Evolutionary conservation across 2,113 vertebrate species (phyloP), one percentile per base, ranked within the genome.

Genomic region (Myotis davidii): DNA sequence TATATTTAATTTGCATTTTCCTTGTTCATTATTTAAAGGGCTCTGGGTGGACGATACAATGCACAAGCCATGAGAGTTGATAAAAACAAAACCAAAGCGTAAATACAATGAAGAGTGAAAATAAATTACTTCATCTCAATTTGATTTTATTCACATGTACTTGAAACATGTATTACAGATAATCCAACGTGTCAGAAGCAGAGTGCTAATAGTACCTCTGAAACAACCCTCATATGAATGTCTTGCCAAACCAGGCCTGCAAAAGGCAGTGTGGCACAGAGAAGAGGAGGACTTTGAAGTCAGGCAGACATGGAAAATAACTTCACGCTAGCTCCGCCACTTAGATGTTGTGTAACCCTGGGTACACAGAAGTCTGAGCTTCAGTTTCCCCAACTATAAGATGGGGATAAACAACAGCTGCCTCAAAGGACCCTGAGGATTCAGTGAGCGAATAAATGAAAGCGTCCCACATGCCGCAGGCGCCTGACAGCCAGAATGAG

Each of bases 161-260:
- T 39, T 85, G 42, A 93, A 85, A 93, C 13, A 88, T 76, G 90
- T 93, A 61, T 39, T 65, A 96, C 50, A 94, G 72, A 56, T 72
- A 50, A 91, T 61, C 32, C 13, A 45, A 82, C 64, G 5, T 56
- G 18, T 64, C 85, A 88, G 59, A 91, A 88, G 91, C 29, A 10
- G 13, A 84, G n/a, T 67, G 14, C 56, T 61, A 67, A 79, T 5
- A 48, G 21, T n/a, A 74, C 13, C 34, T 95, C 29, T 82, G 67
- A 76, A 86, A 87, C 12, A 85, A 79, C 9, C 18, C 18, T 39
- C 64, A 74, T 10, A 34, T 9, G 72, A 93, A 84, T 27, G 3
- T 70, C 54, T 29, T 70, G 74, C 77, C 42, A 96, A 84, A 76
- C 42, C 59, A 83, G 21, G 17, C 37, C 64, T 88, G 45, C 20